Evolutionary conservation across 1,140 invertebrate genomes (phyloP).

Genomic region (Probaryconus sp.): DNA sequence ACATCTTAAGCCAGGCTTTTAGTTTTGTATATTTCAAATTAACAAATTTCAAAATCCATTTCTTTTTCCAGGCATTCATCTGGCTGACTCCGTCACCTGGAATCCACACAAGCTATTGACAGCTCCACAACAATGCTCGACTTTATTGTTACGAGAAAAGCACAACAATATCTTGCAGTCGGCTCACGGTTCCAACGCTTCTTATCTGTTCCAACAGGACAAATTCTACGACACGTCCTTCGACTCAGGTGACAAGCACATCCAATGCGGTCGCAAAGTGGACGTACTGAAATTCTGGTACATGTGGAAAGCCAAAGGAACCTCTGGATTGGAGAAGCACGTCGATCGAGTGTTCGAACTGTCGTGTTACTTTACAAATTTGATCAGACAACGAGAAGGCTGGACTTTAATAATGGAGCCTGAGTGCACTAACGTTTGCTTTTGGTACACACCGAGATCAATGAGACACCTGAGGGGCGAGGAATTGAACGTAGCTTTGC

Average conservation of each 20-base stretch:
- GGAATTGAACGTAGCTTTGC: conserved; percentile 84
- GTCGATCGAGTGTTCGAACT: conserved; percentile 88
- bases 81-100: conserved; percentile 95
- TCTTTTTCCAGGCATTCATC: conserved; percentile 78
- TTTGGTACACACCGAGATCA: conserved; percentile 94
- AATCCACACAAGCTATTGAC: conserved; percentile 95
- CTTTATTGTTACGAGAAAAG: conserved; percentile 80
- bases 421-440: conserved; percentile 95
- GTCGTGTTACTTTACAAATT: conserved; percentile 83
- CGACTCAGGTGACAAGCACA: conserved; percentile 96
- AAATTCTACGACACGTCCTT: conserved; percentile 96
- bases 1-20: too few species aligned
- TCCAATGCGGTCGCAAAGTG: conserved; percentile 94
- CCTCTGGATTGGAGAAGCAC: conserved; percentile 86
- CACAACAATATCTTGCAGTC: conserved; percentile 67
- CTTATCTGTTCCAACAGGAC: conserved; percentile 96
- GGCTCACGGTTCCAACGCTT: conserved; percentile 84
- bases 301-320: conserved; percentile 98
- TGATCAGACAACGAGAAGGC: conserved; percentile 83
- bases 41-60: background rate
- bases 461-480: conserved; percentile 79
- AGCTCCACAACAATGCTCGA: conserved; percentile 93
- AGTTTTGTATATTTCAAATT: too few species aligned
- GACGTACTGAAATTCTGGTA: conserved; percentile 98
- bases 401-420: conserved; percentile 89